phyloP scores from a whole-genome alignment of 2,113 vertebrate genomes.

The Sylvilagus bachmani region DNA sequence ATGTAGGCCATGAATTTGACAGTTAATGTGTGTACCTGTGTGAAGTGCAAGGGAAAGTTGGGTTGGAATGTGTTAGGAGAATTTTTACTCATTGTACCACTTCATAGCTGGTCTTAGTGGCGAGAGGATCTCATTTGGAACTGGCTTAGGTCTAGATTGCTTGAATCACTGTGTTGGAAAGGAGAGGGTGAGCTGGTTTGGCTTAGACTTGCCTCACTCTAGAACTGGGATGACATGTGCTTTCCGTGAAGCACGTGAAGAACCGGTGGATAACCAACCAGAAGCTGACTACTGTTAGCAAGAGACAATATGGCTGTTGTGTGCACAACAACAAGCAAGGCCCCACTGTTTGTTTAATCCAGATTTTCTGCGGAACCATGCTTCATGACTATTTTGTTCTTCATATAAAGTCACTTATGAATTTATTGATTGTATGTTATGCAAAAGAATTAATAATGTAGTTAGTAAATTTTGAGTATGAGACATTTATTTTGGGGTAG shows the following conservation, averaged over 20 bases:
- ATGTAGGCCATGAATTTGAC: background rate
- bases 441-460: constrained; percentile 43
- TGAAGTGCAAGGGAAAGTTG: background rate
- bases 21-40: background rate
- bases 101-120: background rate
- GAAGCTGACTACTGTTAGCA: background rate
- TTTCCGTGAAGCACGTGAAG: background rate
- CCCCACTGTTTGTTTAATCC: background rate
- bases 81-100: background rate
- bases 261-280: background rate
- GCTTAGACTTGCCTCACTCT: background rate
- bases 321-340: background rate
- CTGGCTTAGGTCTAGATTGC: background rate
- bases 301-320: background rate
- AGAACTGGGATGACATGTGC: background rate
- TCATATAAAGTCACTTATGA: constrained; percentile 32
- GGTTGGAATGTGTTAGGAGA: background rate
- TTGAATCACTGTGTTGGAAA: background rate
- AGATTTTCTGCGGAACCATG: constrained; percentile 44
- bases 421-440: constrained; percentile 49
- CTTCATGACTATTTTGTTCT: background rate
- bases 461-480: constrained; percentile 40
- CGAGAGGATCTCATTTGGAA: background rate
- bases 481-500: constrained; percentile 17
- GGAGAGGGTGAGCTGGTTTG: background rate